Conservation (phyloP, 2,113 vertebrate genomes). For the Sminthopsis crassicaudata region DNA sequence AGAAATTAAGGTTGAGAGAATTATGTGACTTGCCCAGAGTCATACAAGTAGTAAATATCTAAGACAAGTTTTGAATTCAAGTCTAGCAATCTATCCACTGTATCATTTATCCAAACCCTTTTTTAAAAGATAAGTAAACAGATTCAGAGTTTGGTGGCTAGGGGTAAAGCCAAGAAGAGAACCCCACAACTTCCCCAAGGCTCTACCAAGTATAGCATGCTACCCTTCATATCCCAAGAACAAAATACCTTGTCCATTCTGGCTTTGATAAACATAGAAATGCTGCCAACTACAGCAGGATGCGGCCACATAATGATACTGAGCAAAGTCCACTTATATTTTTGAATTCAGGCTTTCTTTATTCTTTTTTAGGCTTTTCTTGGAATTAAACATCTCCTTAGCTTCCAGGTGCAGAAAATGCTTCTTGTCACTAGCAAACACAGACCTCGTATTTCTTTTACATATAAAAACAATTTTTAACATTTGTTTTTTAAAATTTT, state of each 20-base stretch:
- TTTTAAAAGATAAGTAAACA: too few species aligned
- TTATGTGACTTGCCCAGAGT: too few species aligned
- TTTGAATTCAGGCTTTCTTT: neutral
- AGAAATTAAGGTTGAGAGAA: too few species aligned
- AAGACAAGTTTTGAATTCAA: too few species aligned
- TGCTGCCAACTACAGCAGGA: neutral
- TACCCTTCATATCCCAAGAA: neutral
- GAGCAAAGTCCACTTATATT: neutral
- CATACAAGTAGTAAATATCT: too few species aligned
- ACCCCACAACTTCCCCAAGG: neutral
- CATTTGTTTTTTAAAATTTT: neutral
- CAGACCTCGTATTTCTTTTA: neutral
- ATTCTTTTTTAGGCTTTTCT: neutral
- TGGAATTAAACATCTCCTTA: neutral
- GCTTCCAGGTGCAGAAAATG: conserved; percentile 30
- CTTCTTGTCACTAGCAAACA: conserved; percentile 34
- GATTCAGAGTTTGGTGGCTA: too few species aligned
- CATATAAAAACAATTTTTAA: neutral
- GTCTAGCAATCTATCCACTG: too few species aligned
- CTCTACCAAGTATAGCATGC: neutral
- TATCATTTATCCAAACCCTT: too few species aligned
- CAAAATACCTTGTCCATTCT: neutral
- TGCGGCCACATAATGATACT: neutral
- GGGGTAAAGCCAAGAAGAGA: neutral
- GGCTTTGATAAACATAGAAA: neutral